phyloP scores from a whole-genome alignment of 2,113 vertebrate species.

The Tragelaphus strepsiceros region DNA sequence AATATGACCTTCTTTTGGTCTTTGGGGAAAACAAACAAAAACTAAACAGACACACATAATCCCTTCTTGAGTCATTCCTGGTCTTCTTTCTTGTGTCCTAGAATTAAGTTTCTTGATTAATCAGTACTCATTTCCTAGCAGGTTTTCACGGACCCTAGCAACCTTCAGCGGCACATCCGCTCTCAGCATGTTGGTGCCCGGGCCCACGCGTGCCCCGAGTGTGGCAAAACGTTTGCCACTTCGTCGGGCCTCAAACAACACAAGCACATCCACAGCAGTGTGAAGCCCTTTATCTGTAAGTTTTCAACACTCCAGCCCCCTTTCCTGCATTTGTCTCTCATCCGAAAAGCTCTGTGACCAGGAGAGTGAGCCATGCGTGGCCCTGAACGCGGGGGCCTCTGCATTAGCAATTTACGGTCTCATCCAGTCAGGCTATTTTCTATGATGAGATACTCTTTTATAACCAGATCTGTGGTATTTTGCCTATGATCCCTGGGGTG shows the following conservation, averaged over 20 bases:
- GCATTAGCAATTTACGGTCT: neutral
- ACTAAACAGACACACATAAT: neutral
- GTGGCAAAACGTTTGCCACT: slow-evolving; percentile 99
- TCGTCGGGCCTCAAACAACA: slow-evolving; percentile 99
- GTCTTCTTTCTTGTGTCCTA: slow-evolving; percentile 46
- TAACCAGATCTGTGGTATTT: slow-evolving; percentile 35
- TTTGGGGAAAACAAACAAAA: neutral
- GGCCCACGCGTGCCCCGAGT: slow-evolving; percentile 98
- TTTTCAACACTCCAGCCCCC: slow-evolving; percentile 79
- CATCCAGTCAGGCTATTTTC: slow-evolving; percentile 9
- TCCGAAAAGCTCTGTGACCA: neutral
- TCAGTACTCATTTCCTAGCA: slow-evolving; percentile 96
- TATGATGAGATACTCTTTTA: slow-evolving; percentile 46
- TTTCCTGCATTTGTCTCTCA: slow-evolving; percentile 59
- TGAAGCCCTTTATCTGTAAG: slow-evolving; percentile 99
- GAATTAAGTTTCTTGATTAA: slow-evolving; percentile 84
- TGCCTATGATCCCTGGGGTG: slow-evolving; percentile 18
- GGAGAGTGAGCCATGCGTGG: neutral
- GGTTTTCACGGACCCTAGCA: slow-evolving; percentile 99
- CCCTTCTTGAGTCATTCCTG: slow-evolving; percentile 51
- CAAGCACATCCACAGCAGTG: slow-evolving; percentile 99
- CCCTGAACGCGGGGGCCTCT: neutral
- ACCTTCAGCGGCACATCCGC: slow-evolving; percentile 99
- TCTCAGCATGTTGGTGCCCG: slow-evolving; percentile 98
- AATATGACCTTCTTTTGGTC: neutral